Evolutionary conservation across 2,113 vertebrate genomes (phyloP), one percentile per base, ranked within the genome.

Genomic region (Cheirogaleus medius): DNA sequence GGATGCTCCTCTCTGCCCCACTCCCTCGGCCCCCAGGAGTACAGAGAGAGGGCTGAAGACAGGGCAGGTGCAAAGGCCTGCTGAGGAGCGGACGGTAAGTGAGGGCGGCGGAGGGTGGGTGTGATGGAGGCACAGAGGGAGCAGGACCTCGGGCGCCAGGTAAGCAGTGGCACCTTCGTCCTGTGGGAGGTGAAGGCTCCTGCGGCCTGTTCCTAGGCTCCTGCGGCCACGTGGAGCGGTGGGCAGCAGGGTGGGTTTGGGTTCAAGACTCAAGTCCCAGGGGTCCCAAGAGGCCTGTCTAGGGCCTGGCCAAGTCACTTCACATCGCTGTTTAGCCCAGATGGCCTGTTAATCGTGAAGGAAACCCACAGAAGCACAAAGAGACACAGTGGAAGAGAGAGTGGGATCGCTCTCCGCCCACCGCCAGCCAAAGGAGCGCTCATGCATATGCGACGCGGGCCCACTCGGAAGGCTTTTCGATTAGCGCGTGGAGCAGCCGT

Each of bases 401-500:
- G 44, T 0, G 0, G 12, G 42, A 5, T 20, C 6, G 14, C 39
- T 49, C 68, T n/a, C 54, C 0, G 0, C 64, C 63, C 39, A 4
- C 60, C 27, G 8, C 52, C 54, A 94, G 95, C 98, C 93, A 86
- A 95, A 98, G 98, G 93, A 96, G 96, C 84, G 95, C 98, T 96
- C 88, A 98, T 98, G 97, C 98, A 98, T 97, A 98, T 98, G 98
- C 98, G 97, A 64, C 69, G 85, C 78, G 89, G 91, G 54, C 49
- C 93, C 80, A 54, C 87, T 44, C 37, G 0, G 47, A 98, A 98
- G 96, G 97, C 98, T 98, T 98, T 98, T 94, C 98, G 86, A 98
- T 98, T 97, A 96, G 98, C 69, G 8, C 82, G 96, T 97, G 98
- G 98, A 98, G 98, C 98, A 98, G 98, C 98, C 82, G 87, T 96